Base-by-base conservation (phyloP, 2,797 vertebrate species). In the Myotis daubentonii region DNA sequence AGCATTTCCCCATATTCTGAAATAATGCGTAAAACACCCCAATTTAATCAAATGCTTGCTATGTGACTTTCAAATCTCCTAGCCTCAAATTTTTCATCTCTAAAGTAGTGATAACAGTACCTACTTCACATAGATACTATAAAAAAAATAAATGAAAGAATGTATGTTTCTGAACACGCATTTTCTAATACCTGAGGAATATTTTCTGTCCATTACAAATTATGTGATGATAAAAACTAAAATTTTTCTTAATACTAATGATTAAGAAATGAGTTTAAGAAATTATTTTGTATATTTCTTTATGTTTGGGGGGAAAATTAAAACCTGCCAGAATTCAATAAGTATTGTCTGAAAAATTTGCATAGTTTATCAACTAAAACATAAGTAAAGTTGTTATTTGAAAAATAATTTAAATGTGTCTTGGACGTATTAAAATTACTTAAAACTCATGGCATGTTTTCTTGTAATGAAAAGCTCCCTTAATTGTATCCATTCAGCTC, bases 391-490 rank as follows among this genome's bases (percentile, higher is more conserved):
- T 92, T 85, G 83, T 36, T 84, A 41, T 80, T 49, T 94, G 33
- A 90, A 96, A 83, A 93, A 60, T 10, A 66, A 76, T 89, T 91
- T 68, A 82, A 75, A 7, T 49, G 15, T 71, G 93, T 89, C 38
- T 70, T 89, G 36, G 51, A 76, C 68, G 38, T 44, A 60, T 93
- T 94, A 76, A 81, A 80, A 53, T 75, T 82, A 66, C 85, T 78
- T 78, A 71, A 94, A 91, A 82, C 33, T 5, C 72, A 53, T 65
- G 38, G 36, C 12, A 19, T 23, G 8, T 60, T 72, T 80, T 88
- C 95, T 41, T 51, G n/a, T 30, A 44, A 12, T 72, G 30, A 65
- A 91, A 80, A 47, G 19, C 1, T 55, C 30, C 60, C 25, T 92
- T 93, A 68, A 65, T 90, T 89, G 5, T 49, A 44, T 60, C 60